These are phyloP conservation scores for Bhutanitis thaidina DNA, from an alignment of 2,888 invertebrate genomes.

Conservation along the genomic window DNA sequence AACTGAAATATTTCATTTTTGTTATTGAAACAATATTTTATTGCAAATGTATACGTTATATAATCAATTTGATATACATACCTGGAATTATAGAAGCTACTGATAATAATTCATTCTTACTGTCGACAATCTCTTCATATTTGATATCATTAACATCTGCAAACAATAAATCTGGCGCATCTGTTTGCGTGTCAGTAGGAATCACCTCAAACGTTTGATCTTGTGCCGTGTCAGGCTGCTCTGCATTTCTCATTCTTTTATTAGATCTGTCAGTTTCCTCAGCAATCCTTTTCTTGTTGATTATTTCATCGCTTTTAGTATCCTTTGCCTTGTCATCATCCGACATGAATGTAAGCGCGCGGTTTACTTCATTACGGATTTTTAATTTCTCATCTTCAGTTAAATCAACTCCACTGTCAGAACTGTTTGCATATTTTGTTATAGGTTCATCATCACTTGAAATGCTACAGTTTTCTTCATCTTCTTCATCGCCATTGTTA, in stretches of 20 bases:
- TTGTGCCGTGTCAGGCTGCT: not conserved
- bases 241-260: constrained; percentile 4
- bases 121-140: constrained; percentile 33
- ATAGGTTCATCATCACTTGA: constrained; percentile 66
- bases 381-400: constrained; percentile 49
- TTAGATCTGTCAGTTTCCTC: not conserved
- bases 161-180: constrained; percentile 48
- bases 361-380: constrained; percentile 47
- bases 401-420: constrained; percentile 49
- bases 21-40: no score
- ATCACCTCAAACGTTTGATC: constrained; percentile 16
- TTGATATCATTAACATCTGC: constrained; percentile 56
- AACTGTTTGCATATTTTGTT: constrained; percentile 51
- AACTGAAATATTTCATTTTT: no score
- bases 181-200: not conserved
- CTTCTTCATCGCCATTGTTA: constrained; percentile 26
- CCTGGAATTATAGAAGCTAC: constrained; percentile 19
- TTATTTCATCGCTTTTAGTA: constrained; percentile 25
- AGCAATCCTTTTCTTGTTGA: constrained; percentile 2
- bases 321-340: constrained; percentile 18
- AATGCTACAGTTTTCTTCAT: not conserved
- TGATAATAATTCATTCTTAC: constrained; percentile 39
- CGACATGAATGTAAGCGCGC: constrained; percentile 32
- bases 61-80: not conserved
- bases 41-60: no score